These are phyloP conservation scores for Cynopterus sphinx DNA, from an alignment of 2,797 vertebrate species.

Conservation along the genomic window DNA sequence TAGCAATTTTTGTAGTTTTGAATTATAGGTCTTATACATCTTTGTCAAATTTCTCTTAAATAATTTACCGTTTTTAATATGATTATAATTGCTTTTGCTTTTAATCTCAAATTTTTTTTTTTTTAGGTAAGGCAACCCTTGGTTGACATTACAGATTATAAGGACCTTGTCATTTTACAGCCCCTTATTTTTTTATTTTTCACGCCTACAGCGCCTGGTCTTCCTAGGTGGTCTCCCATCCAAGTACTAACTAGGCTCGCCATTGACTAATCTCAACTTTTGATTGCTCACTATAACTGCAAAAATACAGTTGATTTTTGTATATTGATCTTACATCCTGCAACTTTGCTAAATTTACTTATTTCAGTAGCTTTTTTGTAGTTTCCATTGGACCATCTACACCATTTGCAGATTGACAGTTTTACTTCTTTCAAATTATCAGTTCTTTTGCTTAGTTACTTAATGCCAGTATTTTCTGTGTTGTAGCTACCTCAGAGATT, in stretches of 20 bases:
- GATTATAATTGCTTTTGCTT: background rate
- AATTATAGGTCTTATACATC: background rate
- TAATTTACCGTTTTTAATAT: background rate
- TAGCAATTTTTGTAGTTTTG: background rate
- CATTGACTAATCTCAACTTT: background rate
- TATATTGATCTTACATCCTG: background rate
- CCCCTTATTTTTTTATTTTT: too few relatives aligned
- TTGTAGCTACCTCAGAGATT: background rate
- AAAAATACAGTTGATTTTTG: background rate
- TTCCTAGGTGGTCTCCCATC: too few relatives aligned
- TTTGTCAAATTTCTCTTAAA: background rate
- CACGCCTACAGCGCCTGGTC: too few relatives aligned
- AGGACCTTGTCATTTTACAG: too few relatives aligned
- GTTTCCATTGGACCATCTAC: background rate
- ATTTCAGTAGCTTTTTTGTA: background rate
- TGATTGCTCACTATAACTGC: background rate
- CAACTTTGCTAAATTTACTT: slow-evolving; percentile 23
- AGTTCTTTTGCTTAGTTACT: background rate
- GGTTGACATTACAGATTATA: too few relatives aligned
- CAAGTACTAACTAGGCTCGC: too few relatives aligned
- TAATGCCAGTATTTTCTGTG: background rate
- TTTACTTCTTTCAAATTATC: background rate
- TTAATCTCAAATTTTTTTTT: background rate
- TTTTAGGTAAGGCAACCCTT: too few relatives aligned
- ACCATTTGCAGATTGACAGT: background rate